These are phyloP conservation scores for Gymnocheta viridis DNA, from an alignment of 2,888 invertebrate genomes.

Conservation along the genomic window DNA sequence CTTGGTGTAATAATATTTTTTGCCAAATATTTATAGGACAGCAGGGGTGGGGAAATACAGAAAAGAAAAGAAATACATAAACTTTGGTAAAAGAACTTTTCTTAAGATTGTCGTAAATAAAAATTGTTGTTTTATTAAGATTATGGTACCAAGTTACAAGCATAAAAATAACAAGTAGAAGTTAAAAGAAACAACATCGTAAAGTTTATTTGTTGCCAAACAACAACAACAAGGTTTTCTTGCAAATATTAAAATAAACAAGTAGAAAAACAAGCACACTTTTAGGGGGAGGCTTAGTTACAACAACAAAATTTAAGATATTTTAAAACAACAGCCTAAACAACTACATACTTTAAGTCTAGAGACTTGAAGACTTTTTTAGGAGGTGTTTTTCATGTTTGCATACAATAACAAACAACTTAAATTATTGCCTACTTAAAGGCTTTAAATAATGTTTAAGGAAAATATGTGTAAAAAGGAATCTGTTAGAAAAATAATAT, in stretches of 20 bases:
- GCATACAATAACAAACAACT: constrained; percentile 11
- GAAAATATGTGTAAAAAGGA: background rate
- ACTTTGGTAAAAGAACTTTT: constrained; percentile 67
- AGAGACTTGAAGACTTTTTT: background rate
- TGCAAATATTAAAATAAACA: constrained; percentile 9
- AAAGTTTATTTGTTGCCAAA: constrained; percentile 54
- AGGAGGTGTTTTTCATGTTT: background rate
- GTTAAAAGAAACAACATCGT: constrained; percentile 18
- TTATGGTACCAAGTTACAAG: constrained; percentile 37
- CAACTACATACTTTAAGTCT: background rate
- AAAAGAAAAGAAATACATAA: constrained; percentile 14
- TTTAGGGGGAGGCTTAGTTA: constrained; percentile 9
- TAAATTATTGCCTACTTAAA: constrained; percentile 40
- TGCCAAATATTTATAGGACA: constrained; percentile 31
- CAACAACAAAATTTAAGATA: background rate
- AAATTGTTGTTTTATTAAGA: constrained; percentile 69
- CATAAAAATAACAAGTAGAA: constrained; percentile 25
- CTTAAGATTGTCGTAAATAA: constrained; percentile 79
- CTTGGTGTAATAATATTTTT: constrained; percentile 45
- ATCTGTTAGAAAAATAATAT: background rate
- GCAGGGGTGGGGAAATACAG: background rate
- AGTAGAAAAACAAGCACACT: background rate
- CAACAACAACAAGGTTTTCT: constrained; percentile 34
- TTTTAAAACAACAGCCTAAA: constrained; percentile 2
- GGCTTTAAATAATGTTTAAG: constrained; percentile 8